Evolutionary conservation across 2,797 vertebrate genomes (phyloP), one percentile per base, ranked within the genome.

Genomic region (Aplochiton taeniatus): DNA sequence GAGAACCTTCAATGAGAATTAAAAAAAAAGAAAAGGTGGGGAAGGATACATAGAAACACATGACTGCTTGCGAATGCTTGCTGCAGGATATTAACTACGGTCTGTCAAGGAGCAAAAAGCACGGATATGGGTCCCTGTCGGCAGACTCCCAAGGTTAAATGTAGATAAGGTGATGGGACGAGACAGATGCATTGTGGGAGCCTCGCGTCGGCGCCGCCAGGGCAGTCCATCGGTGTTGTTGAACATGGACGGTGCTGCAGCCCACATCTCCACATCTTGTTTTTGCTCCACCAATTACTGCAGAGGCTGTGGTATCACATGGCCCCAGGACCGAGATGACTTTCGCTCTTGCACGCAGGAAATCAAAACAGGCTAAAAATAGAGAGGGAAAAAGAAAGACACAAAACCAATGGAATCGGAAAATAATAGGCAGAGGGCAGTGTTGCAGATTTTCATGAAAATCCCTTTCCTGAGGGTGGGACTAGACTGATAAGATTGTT

Each of bases 101-200:
- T 70, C 65, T 75, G 76, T 75, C 72, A 78, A 72, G 61, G 47
- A 45, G 71, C 57, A 44, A 47, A 74, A 79, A 69, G 53, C 66
- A 61, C 48, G 76, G 67, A 66, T 0, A 9, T 67, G 62, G 57
- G 57, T 71, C 70, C 72, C 65, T 78, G 79, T 83, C 66, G 71
- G 31, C 58, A 56, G 65, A 66, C 63, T 68, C 31, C 81, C 80
- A 84, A 85, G 85, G 80, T 84, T 81, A 85, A 77, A 77, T 16
- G 58, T 66, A 85, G 73, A 86, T 81, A 88, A 86, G 78, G 65
- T 57, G 53, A 51, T 4, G 42, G 52, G 54, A 31, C 31, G 31
- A 13, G 47, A 60, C n/a, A 51, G 17, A 41, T 83, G 76, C 79
- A 68, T 68, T 72, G 72, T 63, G 60, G 58, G 53, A 69, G 43